phyloP scores from a whole-genome alignment of 2,888 invertebrate genomes.

The Deroplatys truncata region DNA sequence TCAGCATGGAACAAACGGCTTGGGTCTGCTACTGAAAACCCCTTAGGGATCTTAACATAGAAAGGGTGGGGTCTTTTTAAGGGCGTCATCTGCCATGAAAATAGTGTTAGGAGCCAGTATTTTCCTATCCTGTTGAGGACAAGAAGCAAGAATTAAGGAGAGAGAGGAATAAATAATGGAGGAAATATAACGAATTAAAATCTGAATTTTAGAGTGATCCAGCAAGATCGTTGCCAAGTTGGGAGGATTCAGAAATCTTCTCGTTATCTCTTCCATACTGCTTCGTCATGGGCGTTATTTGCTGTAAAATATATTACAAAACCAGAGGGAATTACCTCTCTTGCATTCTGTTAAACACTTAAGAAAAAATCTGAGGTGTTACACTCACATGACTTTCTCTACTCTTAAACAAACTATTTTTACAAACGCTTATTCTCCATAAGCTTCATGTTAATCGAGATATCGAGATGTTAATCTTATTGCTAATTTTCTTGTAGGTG shows the following conservation, averaged over 20 bases:
- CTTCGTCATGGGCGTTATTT: too few relatives aligned
- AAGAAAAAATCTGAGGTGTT: too few relatives aligned
- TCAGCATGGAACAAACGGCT: conserved; percentile 18
- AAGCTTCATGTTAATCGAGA: too few relatives aligned
- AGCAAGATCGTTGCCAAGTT: neutral
- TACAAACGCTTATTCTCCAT: too few relatives aligned
- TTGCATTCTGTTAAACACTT: too few relatives aligned
- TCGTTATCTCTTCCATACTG: neutral
- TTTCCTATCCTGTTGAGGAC: neutral
- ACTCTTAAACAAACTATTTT: too few relatives aligned
- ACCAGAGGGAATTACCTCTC: too few relatives aligned
- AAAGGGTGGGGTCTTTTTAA: conserved; percentile 20
- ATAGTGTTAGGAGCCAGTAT: neutral
- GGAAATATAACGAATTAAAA: conserved; percentile 15
- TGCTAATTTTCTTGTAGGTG: too few relatives aligned
- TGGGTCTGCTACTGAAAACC: conserved; percentile 22
- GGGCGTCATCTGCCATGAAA: conserved; percentile 17
- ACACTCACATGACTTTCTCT: too few relatives aligned
- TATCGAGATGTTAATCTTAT: too few relatives aligned
- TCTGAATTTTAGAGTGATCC: conserved; percentile 10
- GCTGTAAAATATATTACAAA: too few relatives aligned
- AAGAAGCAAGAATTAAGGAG: neutral
- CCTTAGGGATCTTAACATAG: conserved; percentile 21
- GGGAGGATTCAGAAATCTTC: neutral
- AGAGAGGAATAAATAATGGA: conserved; percentile 11